phyloP scores from a whole-genome alignment of 2,113 vertebrate genomes.

The Thryonomys swinderianus region DNA sequence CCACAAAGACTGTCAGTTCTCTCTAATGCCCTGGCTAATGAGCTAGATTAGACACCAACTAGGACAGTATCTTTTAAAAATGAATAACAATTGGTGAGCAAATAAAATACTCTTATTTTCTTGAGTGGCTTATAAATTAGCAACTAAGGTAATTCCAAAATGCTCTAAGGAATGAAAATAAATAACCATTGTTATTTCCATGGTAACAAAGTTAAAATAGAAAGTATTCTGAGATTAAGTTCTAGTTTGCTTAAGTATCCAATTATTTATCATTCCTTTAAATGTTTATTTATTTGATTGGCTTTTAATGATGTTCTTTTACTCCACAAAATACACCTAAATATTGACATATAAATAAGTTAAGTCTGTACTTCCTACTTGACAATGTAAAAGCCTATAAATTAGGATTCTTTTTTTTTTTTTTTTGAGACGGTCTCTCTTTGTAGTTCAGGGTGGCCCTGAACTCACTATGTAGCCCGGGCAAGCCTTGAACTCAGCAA shows the following conservation, averaged over 20 bases:
- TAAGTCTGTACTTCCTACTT: background rate
- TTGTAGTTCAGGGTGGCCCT: too few relatives aligned
- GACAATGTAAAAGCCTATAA: background rate
- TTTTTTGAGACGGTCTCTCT: too few relatives aligned
- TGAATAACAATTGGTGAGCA: constrained; percentile 26
- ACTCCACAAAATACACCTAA: constrained; percentile 18
- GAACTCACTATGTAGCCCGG: too few relatives aligned
- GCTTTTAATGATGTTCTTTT: constrained; percentile 13
- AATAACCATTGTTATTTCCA: constrained; percentile 13
- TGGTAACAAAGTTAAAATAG: constrained; percentile 14
- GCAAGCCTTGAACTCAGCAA: too few relatives aligned
- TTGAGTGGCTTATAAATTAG: constrained; percentile 45
- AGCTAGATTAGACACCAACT: constrained; percentile 7
- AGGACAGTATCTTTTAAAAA: background rate
- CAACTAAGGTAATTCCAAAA: constrained; percentile 40
- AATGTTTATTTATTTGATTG: background rate
- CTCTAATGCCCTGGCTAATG: background rate
- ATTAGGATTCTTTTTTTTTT: constrained; percentile 41
- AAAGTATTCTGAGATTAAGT: constrained; percentile 20
- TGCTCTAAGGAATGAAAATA: constrained; percentile 19
- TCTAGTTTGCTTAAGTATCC: constrained; percentile 33
- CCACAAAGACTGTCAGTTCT: background rate
- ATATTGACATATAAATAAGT: background rate
- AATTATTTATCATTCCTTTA: constrained; percentile 43
- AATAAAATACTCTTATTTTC: constrained; percentile 7